phyloP scores from a whole-genome alignment of 2,113 vertebrate species.

The Pipra filicauda region DNA sequence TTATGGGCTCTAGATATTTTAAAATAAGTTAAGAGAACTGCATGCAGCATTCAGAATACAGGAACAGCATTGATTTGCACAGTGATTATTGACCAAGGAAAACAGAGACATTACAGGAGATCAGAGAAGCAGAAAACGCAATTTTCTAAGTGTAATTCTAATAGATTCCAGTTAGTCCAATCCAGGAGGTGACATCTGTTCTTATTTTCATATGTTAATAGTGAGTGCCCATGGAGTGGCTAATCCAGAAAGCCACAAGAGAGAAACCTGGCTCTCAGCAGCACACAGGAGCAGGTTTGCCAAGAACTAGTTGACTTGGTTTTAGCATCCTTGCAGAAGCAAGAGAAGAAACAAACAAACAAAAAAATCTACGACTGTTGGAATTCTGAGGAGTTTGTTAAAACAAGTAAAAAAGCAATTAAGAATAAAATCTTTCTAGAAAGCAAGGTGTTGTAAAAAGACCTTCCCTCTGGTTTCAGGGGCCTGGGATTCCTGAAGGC shows the following conservation, averaged over 20 bases:
- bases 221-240: not conserved
- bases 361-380: not conserved
- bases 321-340: not conserved
- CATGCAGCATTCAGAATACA: not conserved
- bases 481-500: not conserved
- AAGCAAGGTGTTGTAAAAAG: not conserved
- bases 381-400: not conserved
- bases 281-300: not conserved
- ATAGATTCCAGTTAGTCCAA: not conserved
- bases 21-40: not conserved
- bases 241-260: not conserved
- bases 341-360: not conserved
- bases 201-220: not conserved
- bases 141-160: not conserved
- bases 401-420: not conserved
- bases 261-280: not conserved
- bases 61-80: not conserved
- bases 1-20: not conserved
- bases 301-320: not conserved
- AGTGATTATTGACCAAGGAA: not conserved
- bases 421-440: not conserved
- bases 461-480: not conserved
- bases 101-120: not conserved
- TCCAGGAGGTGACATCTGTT: not conserved
- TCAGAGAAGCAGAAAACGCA: not conserved